Evolutionary conservation across 2,797 vertebrate genomes (phyloP).

Genomic region (Melanotaenia nigrans): DNA sequence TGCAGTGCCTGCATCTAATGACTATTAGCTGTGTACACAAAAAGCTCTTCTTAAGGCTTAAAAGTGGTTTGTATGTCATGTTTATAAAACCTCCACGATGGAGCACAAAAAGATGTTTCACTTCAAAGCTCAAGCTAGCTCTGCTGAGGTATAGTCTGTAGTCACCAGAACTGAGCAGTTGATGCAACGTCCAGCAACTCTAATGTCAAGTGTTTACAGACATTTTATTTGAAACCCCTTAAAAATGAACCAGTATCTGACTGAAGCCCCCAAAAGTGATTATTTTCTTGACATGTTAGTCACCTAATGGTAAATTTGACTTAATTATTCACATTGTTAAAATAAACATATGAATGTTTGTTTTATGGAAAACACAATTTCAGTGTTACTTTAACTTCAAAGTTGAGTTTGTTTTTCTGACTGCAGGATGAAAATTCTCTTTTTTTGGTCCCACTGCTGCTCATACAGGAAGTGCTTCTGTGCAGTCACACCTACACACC

Average conservation of each 20-base stretch:
- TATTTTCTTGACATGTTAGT: neutral
- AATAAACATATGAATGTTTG: neutral
- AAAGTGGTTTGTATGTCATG: slow-evolving; percentile 16
- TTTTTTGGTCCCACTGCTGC: slow-evolving; percentile 53
- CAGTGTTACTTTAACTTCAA: slow-evolving; percentile 15
- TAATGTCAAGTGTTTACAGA: slow-evolving; percentile 11
- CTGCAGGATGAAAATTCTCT: slow-evolving; percentile 43
- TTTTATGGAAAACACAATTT: slow-evolving; percentile 2
- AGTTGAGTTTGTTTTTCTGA: slow-evolving; percentile 29
- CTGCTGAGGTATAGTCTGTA: slow-evolving; percentile 17
- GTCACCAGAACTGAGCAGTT: neutral
- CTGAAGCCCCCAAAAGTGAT: neutral
- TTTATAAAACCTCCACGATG: neutral
- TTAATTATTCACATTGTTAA: neutral
- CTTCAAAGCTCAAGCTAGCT: neutral
- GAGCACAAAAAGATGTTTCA: neutral
- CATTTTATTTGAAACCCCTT: neutral
- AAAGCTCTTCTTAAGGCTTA: slow-evolving; percentile 31
- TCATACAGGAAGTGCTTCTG: slow-evolving; percentile 66
- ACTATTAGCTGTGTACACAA: slow-evolving; percentile 21
- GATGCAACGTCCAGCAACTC: neutral
- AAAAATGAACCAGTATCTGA: neutral
- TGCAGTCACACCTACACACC: slow-evolving; percentile 27
- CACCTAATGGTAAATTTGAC: neutral
- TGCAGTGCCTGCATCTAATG: slow-evolving; percentile 8